Base-by-base conservation (phyloP, 2,113 vertebrate species). In the Sylvietta virens region DNA sequence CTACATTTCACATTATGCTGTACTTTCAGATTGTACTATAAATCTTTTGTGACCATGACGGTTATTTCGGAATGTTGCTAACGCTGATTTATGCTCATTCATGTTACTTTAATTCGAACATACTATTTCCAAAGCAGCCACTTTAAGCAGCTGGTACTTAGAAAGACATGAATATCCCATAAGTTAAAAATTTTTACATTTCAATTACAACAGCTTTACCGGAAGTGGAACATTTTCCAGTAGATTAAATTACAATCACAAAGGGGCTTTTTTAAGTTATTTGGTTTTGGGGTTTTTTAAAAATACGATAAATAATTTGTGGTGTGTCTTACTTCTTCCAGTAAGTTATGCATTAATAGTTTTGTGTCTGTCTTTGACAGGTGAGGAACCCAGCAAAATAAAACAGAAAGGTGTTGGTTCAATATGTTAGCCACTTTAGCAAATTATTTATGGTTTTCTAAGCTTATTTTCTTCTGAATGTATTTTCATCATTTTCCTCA, bases 1-100 rank as follows among this genome's bases (percentile, higher is more conserved):
- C 97, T 98, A 94, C 97, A 98, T 97, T 98, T 98, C 94, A 97
- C 94, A 98, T 98, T 98, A 97, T 98, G 85, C 96, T 96, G 86
- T 97, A 94, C 94, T 98, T 98, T 96, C 91, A 97, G 91, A 97
- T 97, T 96, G 87, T 97, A 53, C 92, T 97, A 95, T 97, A 97
- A 98, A 97, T 98, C 97, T 97, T 98, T 73, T 97, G 95, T 98
- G 97, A 97, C 92, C 86, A 17, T 97, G 96, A 95, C 31, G 2
- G 90, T 97, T 98, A 97, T 96, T 98, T 98, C 64, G 54, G 50
- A 97, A 95, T 97, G 96, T 97, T 98, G 92, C 97, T 98, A 97
- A 97, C 51, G 7, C 88, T 98, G 97, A 97, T 98, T 98, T 98
- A 97, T 97, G 82, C 95, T 96, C 84, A 67, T 97, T 98, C 94